phyloP scores from a whole-genome alignment of 2,113 vertebrate genomes.

The Eulemur macaco region DNA sequence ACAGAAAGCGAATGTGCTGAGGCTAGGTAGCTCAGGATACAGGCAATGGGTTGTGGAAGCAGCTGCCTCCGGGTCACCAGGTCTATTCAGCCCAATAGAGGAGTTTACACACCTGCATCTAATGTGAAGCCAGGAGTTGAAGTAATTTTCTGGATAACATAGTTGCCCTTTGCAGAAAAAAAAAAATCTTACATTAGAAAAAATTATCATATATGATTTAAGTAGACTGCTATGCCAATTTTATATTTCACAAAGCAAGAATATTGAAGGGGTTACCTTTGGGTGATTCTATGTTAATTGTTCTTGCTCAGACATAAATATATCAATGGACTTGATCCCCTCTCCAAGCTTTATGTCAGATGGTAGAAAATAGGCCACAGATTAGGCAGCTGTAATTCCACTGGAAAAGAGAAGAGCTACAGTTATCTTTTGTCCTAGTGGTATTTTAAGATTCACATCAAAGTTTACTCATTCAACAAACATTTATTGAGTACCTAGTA shows the following conservation, averaged over 20 bases:
- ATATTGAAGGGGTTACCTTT: neutral
- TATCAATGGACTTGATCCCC: neutral
- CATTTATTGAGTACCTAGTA: neutral
- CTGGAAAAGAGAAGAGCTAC: neutral
- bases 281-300: neutral
- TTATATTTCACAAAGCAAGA: constrained; percentile 3
- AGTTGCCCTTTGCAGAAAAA: neutral
- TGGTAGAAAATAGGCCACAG: neutral
- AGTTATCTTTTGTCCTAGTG: neutral
- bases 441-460: neutral
- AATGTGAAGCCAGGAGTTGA: neutral
- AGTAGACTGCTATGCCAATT: neutral
- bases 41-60: neutral
- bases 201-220: neutral
- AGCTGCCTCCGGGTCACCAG: neutral
- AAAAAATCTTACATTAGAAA: neutral
- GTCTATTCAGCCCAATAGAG: neutral
- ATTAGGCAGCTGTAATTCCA: neutral
- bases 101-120: neutral
- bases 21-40: neutral
- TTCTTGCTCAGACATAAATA: neutral
- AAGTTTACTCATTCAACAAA: constrained; percentile 21
- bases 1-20: neutral
- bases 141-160: constrained; percentile 29
- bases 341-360: neutral